Base-by-base conservation (phyloP, 2,797 vertebrate genomes). In the Manis javanica region DNA sequence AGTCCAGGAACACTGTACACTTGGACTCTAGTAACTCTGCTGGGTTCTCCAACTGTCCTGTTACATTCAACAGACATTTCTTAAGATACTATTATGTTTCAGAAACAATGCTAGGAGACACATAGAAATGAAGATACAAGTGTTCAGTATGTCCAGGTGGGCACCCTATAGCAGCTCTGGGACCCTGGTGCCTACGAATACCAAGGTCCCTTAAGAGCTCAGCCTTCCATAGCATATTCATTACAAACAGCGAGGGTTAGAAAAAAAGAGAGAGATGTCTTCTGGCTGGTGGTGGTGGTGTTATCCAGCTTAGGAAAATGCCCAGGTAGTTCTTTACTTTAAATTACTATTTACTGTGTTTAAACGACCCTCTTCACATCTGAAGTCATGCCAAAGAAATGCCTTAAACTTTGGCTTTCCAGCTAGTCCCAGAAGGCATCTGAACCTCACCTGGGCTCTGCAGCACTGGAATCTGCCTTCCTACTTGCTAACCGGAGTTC, bases 171-270 rank as follows among this genome's bases (percentile, higher is more conserved):
- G 82, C 49, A 53, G 18, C 31, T n/a, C 21, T 23, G 34, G 39
- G n/a, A 51, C 24, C 39, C 29, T 53, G 19, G 8, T 55, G 26
- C 42, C 68, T 55, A 53, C 13, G 64, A 49, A 64, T 77, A 59
- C n/a, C 34, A 55, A 91, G n/a, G 37, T n/a, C 37, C 24, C 42
- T 64, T 2, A 66, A 18, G 37, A 63, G 42, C 53, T 83, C 51
- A 94, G 78, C 29, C n/a, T 96, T 92, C 57, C 57, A 90, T 78
- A 63, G 12, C 18, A 87, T 26, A 49, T 29, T 69, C 69, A 77
- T 85, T 34, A 53, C 75, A 92, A 90, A 42, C 3, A 37, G 42
- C 63, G 75, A 74, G n/a, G 26, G 11, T 49, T 92, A 69, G 53
- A 16, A 37, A 34, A 34, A 34, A 71, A 75, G 4, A 71, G 53